Base-by-base conservation (phyloP, 2,888 invertebrate genomes). In the Lysandra bellargus region DNA sequence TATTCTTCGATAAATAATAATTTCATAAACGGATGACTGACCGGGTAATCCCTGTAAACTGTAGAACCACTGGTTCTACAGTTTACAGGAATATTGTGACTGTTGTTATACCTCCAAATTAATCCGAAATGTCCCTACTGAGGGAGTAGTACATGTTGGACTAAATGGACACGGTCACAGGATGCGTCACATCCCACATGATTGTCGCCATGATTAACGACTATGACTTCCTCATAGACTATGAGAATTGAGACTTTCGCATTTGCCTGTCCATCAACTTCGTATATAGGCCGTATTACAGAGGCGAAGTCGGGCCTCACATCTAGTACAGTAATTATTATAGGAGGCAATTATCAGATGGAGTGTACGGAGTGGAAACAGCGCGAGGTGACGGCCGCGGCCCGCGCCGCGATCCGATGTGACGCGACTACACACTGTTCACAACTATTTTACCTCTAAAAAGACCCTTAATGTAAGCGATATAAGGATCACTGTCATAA, bases 351-450 rank as follows among this genome's bases (percentile, higher is more conserved):
- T 75, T 60, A 57, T 78, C 83, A 84, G 83, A 81, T 79, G 78
- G 80, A 83, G 83, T 83, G 84, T 85, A 84, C 84, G 87, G 86
- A 86, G 86, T 83, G 85, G 85, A 85, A 85, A 87, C 86, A 87
- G 85, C 83, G 83, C 86, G 87, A 86, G 87, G 88, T 89, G 92
- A 91, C 89, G 88, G 88, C 86, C 88, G 88, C 87, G 17, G 89
- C 90, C 87, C 91, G 91, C 84, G 87, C 88, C 89, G 89, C 86
- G 88, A 92, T 91, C 85, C 84, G 91, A 93, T 90, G 87, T 88
- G 92, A 92, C 91, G 86, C 89, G 83, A 91, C 92, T 92, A 57
- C 17, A 57, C 17, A 57, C 57, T 4, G 57, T 57, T 57, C 17
- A 57, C 14, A 3, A 57, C 12, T 57, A 57, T 57, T 57, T 17